Evolutionary conservation across 2,888 invertebrate species (phyloP), one percentile per base, ranked within the genome.

Genomic region (Dynastes maya): DNA sequence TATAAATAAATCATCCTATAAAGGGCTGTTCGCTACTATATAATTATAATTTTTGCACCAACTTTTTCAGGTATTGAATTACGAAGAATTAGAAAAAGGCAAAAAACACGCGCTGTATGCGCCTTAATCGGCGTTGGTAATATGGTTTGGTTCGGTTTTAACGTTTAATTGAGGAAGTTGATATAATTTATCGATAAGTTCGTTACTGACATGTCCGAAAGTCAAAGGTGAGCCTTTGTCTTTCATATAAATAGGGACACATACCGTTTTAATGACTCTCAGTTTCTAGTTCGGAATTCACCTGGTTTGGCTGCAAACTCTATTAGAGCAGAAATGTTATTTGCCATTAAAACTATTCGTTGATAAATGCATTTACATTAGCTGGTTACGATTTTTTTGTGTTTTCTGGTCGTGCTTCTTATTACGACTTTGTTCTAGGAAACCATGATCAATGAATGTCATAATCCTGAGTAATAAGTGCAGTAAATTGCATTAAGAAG

Each of bases 251-350:
- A 53, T 64, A 32, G 4, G 16, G 16, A 51, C 55, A 37, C 63
- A 64, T 71, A 78, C 51, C 78, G 78, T 72, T 78, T 78, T 78
- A 78, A 78, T 78, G 63, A 78, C 72, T 78, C 53, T 78, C 58
- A 37, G 64, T 71, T 78, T 78, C 61, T 32, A 51, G 61, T 27
- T 58, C 58, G 61, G 61, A 74, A 74, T 74, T 22, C 16, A 27
- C 61, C 51, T 13, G 51, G 1, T 68, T 37, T 40, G 16, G 16
- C 37, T 67, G 13, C 13, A n/a, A 32, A 67, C 16, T 40, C 65
- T 45, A 68, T 13, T 51, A 51, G 49, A 45, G 61, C 40, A 63
- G 49, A 61, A 45, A 22, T 13, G 61, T 63, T 74, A n/a, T 45
- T 45, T 63, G 49, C 64, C 22, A 76, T 67, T 53, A 67, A 76